Evolutionary conservation across 1,140 invertebrate genomes (phyloP), one percentile per base, ranked within the genome.

Genomic region (Lucilia cuprina): DNA sequence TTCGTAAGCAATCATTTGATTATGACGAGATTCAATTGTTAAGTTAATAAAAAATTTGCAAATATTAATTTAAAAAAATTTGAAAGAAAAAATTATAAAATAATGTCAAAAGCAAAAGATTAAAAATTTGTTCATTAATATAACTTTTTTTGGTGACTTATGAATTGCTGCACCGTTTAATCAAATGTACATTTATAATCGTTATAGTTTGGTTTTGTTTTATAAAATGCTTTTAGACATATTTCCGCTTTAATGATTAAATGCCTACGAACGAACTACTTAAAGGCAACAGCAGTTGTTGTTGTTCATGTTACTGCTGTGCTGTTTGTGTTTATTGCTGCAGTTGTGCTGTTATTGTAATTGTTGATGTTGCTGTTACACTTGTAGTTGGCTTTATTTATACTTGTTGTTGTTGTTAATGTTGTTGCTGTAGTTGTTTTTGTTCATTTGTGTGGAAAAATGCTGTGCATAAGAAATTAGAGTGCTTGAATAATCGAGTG

Each of bases 151-250:
- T 60, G 12, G 41, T 41, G 5, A 41, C 41, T 70, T 19, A 21
- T 10, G 17, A 21, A 70, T 25, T 21, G 55, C n/a, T 9, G 0
- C 4, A 2, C 25, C 65, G 19, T 70, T 70, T 70, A 70, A 70
- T 70, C n/a, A 70, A 21, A 70, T 70, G 65, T 70, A n/a, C 65
- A 70, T 70, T 70, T 55, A 55, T 55, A 55, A 55, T 55, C 50
- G 50, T 55, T 21, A 25, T 9, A 21, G n/a, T 70, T 70, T 19
- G 9, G 19, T 70, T 60, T 17, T 2, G 55, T 60, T 60, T 60
- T 9, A 70, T 70, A n/a, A 21, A 21, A 70, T 70, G 65, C 65
- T 70, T 70, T 70, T n/a, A 21, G 65, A 21, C 21, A 70, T 70
- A 70, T 70, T 70, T 70, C 65, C 65, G 65, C 9, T 70, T 70